Evolutionary conservation across 2,888 invertebrate genomes (phyloP).

Genomic region (Phalera bucephala): DNA sequence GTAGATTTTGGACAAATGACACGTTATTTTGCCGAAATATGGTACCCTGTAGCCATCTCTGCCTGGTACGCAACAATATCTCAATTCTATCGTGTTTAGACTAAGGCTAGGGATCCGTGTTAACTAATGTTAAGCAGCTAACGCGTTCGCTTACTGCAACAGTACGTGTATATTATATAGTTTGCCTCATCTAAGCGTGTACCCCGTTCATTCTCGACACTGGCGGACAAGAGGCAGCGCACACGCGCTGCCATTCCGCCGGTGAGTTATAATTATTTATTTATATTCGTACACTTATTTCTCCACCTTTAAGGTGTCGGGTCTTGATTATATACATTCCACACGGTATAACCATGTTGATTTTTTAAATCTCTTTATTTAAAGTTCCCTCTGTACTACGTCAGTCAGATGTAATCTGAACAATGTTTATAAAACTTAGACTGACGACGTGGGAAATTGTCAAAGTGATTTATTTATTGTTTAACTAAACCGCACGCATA

Average conservation of each 20-base stretch:
- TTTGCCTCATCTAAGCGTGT: constrained; percentile 42
- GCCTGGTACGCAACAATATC: constrained; percentile 15
- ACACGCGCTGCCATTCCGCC: constrained; percentile 15
- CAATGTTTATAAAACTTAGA: constrained; percentile 62
- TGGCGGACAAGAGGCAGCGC: constrained; percentile 13
- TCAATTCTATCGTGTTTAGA: constrained; percentile 64
- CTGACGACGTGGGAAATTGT: constrained; percentile 36
- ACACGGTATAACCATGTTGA: constrained; percentile 78
- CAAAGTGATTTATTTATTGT: constrained; percentile 28
- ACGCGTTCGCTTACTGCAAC: constrained; percentile 71
- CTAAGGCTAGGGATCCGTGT: constrained; percentile 77
- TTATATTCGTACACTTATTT: constrained; percentile 52
- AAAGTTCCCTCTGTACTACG: constrained; percentile 25
- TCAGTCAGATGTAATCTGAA: constrained; percentile 73
- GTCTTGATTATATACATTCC: constrained; percentile 77
- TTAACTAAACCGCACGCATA: constrained; percentile 16
- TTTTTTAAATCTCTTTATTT: constrained; percentile 50
- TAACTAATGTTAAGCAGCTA: constrained; percentile 77
- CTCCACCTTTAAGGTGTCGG: constrained; percentile 81
- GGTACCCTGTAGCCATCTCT: too few species aligned
- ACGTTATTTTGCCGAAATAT: too few species aligned
- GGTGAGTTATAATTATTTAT: constrained; percentile 44
- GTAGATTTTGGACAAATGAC: too few species aligned
- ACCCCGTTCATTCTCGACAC: constrained; percentile 25
- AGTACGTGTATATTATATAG: constrained; percentile 47